Evolutionary conservation across 2,888 invertebrate species (phyloP).

Genomic region (Agrochola macilenta): DNA sequence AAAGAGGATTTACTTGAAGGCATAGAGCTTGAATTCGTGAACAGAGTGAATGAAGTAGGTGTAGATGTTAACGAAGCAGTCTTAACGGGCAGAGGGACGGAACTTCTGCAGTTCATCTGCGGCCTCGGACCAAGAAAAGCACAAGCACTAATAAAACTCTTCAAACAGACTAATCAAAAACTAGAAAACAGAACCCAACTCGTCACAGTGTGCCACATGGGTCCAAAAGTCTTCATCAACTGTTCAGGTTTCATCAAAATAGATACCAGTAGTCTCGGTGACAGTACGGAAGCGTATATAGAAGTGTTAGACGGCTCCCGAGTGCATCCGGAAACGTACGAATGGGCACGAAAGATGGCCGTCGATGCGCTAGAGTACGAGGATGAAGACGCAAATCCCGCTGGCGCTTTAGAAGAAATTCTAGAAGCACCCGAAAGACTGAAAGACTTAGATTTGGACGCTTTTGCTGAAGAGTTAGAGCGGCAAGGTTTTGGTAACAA

Average conservation of each 20-base stretch:
- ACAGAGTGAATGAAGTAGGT: conserved; percentile 99
- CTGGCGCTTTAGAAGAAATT: conserved; percentile 99
- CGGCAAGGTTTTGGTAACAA: conserved; percentile 97
- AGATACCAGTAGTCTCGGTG: conserved; percentile 98
- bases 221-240: conserved; percentile 99
- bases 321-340: conserved; percentile 99
- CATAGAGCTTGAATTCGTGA: conserved; percentile 97
- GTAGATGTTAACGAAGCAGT: conserved; percentile 99
- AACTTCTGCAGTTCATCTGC: conserved; percentile 98
- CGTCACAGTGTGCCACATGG: conserved; percentile 98
- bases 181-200: conserved; percentile 98
- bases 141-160: conserved; percentile 95
- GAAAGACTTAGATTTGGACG: conserved; percentile 99
- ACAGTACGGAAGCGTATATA: conserved; percentile 98
- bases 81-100: conserved; percentile 96
- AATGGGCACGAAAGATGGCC: conserved; percentile 99
- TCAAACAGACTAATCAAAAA: conserved; percentile 97
- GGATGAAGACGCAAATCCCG: conserved; percentile 98
- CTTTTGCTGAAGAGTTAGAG: conserved; percentile 99
- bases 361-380: conserved; percentile 99
- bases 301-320: conserved; percentile 99
- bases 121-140: conserved; percentile 99
- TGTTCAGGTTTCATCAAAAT: conserved; percentile 99
- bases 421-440: conserved; percentile 98
- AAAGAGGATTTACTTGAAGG: conserved; percentile 97